These are phyloP conservation scores for Chitala chitala DNA, from an alignment of 2,113 vertebrate genomes.

Conservation along the genomic window DNA sequence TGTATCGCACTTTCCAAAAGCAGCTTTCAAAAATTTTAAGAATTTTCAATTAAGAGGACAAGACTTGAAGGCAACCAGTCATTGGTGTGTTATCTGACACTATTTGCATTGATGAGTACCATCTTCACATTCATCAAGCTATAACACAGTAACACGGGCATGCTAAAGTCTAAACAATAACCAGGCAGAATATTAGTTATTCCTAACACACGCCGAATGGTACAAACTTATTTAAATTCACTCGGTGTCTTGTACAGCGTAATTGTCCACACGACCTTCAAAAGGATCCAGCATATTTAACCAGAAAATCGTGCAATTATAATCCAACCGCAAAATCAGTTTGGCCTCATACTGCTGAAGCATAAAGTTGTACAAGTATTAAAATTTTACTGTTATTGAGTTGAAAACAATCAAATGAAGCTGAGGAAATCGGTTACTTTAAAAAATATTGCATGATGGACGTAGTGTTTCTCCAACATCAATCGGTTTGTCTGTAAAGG, in stretches of 20 bases:
- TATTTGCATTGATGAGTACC: conserved; percentile 4
- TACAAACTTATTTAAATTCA: not conserved
- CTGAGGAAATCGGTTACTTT: no score
- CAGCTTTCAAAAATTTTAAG: not conserved
- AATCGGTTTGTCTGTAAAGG: no score
- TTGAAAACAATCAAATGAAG: no score
- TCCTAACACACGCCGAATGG: not conserved
- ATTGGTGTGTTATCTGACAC: not conserved
- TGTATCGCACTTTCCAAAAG: not conserved
- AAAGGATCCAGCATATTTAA: not conserved
- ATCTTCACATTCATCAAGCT: not conserved
- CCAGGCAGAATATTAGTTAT: not conserved
- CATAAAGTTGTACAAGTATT: no score
- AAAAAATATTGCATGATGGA: no score
- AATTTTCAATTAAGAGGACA: no score
- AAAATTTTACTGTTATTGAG: no score
- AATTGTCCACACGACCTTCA: not conserved
- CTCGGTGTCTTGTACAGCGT: not conserved
- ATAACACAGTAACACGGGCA: not conserved
- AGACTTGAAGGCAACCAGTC: not conserved
- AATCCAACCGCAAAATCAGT: not conserved
- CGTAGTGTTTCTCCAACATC: no score
- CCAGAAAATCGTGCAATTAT: not conserved
- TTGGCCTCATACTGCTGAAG: not conserved
- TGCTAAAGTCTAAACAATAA: not conserved